Percentiles rank a stretch among this genome's conserved stretches.
phyloP scores from a whole-genome alignment of 1,140 invertebrate species.

The Pachypeltis micranthus region DNA sequence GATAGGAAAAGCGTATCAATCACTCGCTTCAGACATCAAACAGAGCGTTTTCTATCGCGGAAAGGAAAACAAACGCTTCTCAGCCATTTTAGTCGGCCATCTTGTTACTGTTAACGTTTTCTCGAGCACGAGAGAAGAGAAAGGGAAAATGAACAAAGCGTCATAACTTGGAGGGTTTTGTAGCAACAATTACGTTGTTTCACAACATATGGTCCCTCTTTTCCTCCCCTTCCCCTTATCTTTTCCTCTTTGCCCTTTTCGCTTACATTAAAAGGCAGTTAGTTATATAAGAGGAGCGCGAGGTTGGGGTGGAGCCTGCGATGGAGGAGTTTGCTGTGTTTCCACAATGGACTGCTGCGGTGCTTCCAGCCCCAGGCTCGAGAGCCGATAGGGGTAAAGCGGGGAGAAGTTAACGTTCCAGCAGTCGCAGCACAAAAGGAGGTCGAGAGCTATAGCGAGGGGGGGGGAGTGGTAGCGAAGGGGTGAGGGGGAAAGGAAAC shows the following conservation, averaged over 20 bases:
- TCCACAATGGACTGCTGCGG: not conserved
- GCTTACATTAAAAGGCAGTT: constrained; percentile 18
- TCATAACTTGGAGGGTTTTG: constrained; percentile 4
- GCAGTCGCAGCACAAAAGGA: constrained; percentile 8
- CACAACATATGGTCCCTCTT: constrained; percentile 15
- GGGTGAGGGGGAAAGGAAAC: too few species aligned
- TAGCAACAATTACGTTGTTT: constrained; percentile 20
- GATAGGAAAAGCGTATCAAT: not conserved
- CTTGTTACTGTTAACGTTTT: constrained; percentile 2
- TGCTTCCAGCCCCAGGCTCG: too few species aligned
- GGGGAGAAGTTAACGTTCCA: constrained; percentile 1
- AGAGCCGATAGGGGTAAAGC: constrained; percentile 3
- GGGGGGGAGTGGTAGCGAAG: too few species aligned
- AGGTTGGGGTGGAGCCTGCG: not conserved
- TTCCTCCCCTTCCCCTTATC: not conserved
- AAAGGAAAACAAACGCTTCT: not conserved
- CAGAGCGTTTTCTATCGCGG: not conserved
- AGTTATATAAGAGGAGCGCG: not conserved
- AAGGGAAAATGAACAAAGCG: constrained; percentile 13
- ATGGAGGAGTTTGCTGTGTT: not conserved
- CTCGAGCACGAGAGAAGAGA: too few species aligned
- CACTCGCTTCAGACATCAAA: not conserved
- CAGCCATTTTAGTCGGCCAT: constrained; percentile 7
- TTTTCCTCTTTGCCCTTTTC: not conserved
- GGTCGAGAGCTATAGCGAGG: too few species aligned